Evolutionary conservation across 2,888 invertebrate genomes (phyloP).

Genomic region (Melinopterus prodromus): DNA sequence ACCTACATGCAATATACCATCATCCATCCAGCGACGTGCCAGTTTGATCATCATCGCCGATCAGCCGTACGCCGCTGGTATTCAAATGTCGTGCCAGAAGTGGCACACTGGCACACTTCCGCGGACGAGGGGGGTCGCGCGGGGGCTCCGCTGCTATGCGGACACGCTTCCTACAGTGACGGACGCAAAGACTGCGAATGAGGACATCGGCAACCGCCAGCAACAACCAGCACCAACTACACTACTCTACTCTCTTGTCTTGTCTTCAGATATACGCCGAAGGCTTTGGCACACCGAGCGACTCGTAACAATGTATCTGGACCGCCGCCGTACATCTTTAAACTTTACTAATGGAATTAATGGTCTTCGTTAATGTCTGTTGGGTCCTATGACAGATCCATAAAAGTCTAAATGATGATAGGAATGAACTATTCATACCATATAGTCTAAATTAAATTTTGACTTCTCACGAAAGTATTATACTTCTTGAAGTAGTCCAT

Average conservation of each 20-base stretch:
- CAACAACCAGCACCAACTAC: conserved; percentile 26
- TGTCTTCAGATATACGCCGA: conserved; percentile 8
- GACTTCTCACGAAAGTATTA: too few species aligned
- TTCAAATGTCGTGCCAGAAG: conserved; percentile 52
- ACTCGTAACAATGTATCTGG: conserved; percentile 12
- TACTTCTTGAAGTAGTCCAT: too few species aligned
- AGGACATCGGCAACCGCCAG: conserved; percentile 50
- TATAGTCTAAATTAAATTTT: too few species aligned
- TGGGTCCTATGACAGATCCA: too few species aligned
- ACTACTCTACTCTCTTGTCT: conserved; percentile 34
- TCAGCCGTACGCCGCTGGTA: conserved; percentile 49
- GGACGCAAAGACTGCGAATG: conserved; percentile 55
- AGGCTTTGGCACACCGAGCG: neutral
- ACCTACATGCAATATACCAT: too few species aligned
- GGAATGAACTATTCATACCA: too few species aligned
- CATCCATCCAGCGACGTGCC: too few species aligned
- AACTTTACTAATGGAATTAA: too few species aligned
- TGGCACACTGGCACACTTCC: conserved; percentile 57
- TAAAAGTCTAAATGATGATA: too few species aligned
- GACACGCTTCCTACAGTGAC: conserved; percentile 60
- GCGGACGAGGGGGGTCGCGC: conserved; percentile 39
- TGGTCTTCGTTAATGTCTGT: too few species aligned
- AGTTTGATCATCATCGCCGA: neutral
- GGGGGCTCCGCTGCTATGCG: conserved; percentile 53
- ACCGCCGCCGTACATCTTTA: neutral